Evolutionary conservation across 2,113 vertebrate genomes (phyloP).

Genomic region (Haemorhous mexicanus): DNA sequence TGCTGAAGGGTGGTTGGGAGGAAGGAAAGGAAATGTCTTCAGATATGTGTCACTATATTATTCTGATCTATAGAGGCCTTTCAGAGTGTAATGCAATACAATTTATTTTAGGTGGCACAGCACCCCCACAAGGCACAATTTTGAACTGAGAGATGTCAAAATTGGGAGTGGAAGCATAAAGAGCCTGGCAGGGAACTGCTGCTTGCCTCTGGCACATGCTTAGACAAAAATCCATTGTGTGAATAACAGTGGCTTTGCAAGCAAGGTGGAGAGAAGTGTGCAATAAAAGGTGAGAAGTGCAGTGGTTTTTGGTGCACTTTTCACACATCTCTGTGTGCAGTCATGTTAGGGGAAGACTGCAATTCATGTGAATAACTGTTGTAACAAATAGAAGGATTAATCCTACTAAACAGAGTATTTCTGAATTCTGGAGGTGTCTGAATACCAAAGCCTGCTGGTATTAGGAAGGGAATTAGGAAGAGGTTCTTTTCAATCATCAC

Average conservation of each 20-base stretch:
- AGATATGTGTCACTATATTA: constrained; percentile 36
- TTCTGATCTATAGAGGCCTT: constrained; percentile 32
- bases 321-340: neutral
- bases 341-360: neutral
- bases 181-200: neutral
- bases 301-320: neutral
- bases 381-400: neutral
- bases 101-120: constrained; percentile 61
- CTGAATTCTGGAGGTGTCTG: neutral
- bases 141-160: constrained; percentile 23
- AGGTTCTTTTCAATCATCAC: neutral
- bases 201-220: neutral
- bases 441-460: neutral
- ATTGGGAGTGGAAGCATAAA: neutral
- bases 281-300: neutral
- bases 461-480: neutral
- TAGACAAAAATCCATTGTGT: neutral
- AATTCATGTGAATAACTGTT: neutral
- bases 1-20: neutral
- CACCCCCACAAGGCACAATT: constrained; percentile 70
- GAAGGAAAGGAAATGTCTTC: constrained; percentile 1
- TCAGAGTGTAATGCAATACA: neutral
- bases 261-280: neutral
- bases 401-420: neutral
- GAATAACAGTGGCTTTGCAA: neutral